Evolutionary conservation across 2,888 invertebrate genomes (phyloP).

Genomic region (Heliothis peltigera): DNA sequence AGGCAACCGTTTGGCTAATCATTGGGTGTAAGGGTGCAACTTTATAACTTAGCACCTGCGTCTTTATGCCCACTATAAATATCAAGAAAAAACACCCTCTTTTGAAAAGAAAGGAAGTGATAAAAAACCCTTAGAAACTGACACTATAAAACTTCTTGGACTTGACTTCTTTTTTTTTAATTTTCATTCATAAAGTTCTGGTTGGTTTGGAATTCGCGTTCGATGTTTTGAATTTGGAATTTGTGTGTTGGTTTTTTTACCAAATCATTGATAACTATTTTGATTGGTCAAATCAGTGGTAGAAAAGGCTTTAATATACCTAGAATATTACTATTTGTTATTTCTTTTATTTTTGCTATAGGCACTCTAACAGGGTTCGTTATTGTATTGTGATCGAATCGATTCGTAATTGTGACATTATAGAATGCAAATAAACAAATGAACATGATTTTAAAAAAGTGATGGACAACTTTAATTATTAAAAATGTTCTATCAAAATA

Average conservation of each 20-base stretch:
- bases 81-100: constrained; percentile 66
- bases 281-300: too few species aligned
- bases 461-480: too few species aligned
- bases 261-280: too few species aligned
- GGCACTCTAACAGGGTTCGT: too few species aligned
- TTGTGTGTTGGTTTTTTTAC: constrained; percentile 12
- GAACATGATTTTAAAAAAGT: too few species aligned
- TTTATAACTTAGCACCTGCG: constrained; percentile 85
- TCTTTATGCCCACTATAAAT: constrained; percentile 79
- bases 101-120: constrained; percentile 84
- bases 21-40: constrained; percentile 78
- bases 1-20: constrained; percentile 82
- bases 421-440: too few species aligned
- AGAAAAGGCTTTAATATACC: too few species aligned
- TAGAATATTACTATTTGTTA: too few species aligned
- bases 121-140: constrained; percentile 79
- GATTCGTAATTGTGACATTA: too few species aligned
- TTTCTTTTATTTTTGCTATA: too few species aligned
- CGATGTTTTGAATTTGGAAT: constrained; percentile 40
- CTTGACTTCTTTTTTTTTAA: constrained; percentile 74
- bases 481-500: too few species aligned
- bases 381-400: too few species aligned
- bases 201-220: constrained; percentile 57
- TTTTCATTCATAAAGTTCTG: constrained; percentile 78
- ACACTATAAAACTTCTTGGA: constrained; percentile 77